Evolutionary conservation across 2,113 vertebrate species (phyloP).

Genomic region (Pongo pygmaeus): DNA sequence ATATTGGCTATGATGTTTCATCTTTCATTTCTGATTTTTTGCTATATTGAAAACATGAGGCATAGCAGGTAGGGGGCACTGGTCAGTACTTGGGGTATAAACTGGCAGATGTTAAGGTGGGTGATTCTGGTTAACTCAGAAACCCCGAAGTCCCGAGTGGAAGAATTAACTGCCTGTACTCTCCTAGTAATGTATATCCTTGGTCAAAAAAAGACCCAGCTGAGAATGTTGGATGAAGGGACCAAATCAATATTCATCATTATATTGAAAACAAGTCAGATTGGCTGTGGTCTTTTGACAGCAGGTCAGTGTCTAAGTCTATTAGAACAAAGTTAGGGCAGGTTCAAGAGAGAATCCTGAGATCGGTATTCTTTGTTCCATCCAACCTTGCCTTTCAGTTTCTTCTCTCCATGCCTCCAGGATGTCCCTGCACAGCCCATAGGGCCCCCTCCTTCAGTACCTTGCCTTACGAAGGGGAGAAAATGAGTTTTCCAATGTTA

Average conservation of each 20-base stretch:
- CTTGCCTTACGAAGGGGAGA: background rate
- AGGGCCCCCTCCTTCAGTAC: background rate
- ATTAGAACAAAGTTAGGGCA: background rate
- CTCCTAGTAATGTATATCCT: background rate
- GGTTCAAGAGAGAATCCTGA: background rate
- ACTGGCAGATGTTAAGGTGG: background rate
- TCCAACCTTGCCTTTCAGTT: background rate
- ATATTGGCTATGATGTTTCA: background rate
- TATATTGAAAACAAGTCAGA: background rate
- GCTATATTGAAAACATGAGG: background rate
- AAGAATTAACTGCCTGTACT: background rate
- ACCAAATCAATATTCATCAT: background rate
- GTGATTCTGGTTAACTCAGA: background rate
- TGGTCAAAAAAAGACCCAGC: background rate
- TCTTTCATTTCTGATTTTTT: background rate
- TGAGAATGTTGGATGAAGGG: background rate
- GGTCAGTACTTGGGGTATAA: background rate
- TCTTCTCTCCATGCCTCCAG: background rate
- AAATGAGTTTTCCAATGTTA: background rate
- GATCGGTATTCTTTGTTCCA: background rate
- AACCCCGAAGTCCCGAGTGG: background rate
- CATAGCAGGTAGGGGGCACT: accelerated
- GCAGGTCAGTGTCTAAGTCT: background rate
- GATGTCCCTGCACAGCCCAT: background rate
- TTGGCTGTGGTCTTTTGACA: background rate